Evolutionary conservation across 1,140 invertebrate species (phyloP).

Genomic region (Bicyclus anynana): DNA sequence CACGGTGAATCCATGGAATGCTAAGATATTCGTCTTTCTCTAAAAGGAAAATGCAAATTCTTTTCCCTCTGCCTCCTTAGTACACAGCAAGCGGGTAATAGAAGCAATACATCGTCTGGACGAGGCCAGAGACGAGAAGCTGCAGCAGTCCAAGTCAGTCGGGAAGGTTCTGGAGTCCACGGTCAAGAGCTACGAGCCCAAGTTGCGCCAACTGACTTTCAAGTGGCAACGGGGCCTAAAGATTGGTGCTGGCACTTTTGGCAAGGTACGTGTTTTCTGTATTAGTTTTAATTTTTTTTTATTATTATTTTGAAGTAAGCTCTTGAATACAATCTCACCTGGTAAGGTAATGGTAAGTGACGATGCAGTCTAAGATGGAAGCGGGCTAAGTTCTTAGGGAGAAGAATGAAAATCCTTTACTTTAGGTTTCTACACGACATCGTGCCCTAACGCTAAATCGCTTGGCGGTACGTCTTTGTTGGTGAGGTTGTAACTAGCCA

Average conservation of each 20-base stretch:
- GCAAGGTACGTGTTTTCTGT: constrained; percentile 44
- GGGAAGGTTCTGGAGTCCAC: constrained; percentile 79
- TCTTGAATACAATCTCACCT: too few species aligned
- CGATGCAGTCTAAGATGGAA: too few species aligned
- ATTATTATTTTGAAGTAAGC: background rate
- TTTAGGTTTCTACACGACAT: too few species aligned
- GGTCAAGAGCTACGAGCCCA: constrained; percentile 54
- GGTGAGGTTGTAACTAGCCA: too few species aligned
- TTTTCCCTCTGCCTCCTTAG: constrained; percentile 9
- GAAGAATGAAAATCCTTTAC: too few species aligned
- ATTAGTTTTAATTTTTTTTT: background rate
- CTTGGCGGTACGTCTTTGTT: too few species aligned
- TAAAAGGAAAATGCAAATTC: background rate
- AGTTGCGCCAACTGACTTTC: constrained; percentile 86
- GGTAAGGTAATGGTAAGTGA: too few species aligned
- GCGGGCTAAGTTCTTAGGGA: too few species aligned
- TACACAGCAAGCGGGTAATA: constrained; percentile 36
- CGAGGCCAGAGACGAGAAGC: constrained; percentile 78
- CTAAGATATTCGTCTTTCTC: too few species aligned
- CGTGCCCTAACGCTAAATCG: too few species aligned
- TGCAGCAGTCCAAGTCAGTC: constrained; percentile 82
- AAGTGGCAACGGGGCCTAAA: constrained; percentile 95
- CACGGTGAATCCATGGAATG: too few species aligned
- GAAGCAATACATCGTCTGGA: constrained; percentile 82
- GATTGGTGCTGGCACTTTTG: constrained; percentile 83